Conservation (phyloP, 2,797 vertebrate genomes). For the Phaenicophaeus curvirostris region DNA sequence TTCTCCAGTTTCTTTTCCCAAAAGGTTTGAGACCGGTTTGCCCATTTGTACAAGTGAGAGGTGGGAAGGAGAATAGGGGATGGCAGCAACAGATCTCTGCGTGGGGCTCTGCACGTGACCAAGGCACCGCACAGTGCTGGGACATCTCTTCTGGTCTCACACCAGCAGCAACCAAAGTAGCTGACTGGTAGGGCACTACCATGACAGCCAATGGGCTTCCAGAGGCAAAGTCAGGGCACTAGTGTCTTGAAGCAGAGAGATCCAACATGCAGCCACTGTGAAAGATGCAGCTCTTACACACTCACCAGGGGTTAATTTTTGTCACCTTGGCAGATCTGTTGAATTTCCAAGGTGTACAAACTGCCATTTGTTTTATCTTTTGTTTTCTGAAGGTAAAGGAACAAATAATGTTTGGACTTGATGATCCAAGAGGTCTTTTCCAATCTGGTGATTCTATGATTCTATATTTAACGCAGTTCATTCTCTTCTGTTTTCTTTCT, state of each 20-base stretch:
- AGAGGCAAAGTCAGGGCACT: neutral
- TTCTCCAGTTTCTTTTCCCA: neutral
- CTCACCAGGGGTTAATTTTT: neutral
- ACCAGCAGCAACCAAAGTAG: neutral
- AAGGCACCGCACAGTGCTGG: neutral
- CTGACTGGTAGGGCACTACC: neutral
- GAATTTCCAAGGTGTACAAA: neutral
- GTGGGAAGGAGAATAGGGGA: neutral
- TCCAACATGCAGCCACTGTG: neutral
- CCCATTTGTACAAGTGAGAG: neutral
- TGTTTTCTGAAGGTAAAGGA: neutral
- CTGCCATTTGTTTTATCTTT: neutral
- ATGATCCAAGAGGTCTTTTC: too few relatives aligned
- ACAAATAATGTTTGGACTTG: neutral
- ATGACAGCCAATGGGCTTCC: neutral
- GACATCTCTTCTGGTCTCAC: neutral
- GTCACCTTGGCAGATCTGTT: neutral
- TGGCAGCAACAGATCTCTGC: neutral
- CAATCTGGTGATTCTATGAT: too few relatives aligned
- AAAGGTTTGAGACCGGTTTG: rapidly evolving
- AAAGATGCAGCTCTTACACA: neutral
- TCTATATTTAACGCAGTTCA: neutral
- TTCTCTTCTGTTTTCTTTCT: neutral
- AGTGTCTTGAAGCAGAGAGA: neutral
- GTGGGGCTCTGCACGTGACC: neutral